phyloP scores from a whole-genome alignment of 2,113 vertebrate species.

The Malaclemys terrapin region DNA sequence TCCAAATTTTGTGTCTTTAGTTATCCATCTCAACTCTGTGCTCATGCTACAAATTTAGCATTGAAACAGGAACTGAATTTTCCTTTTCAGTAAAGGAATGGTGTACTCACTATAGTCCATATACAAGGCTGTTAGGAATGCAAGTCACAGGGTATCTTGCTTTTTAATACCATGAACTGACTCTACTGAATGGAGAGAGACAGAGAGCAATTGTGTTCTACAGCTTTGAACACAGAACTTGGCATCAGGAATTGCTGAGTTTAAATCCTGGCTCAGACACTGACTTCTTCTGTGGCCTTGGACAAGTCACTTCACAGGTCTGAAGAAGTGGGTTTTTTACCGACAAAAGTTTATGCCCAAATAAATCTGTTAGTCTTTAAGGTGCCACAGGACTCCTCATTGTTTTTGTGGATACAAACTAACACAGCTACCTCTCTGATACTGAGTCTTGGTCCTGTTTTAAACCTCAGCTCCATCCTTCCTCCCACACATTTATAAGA shows the following conservation, averaged over 20 bases:
- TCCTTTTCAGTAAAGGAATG: not conserved
- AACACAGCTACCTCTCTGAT: no score
- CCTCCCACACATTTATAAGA: slow-evolving; percentile 45
- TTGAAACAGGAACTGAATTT: not conserved
- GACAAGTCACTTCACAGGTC: not conserved
- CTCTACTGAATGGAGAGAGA: not conserved
- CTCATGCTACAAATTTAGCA: not conserved
- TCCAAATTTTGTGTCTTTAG: not conserved
- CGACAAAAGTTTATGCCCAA: no score
- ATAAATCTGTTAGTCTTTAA: no score
- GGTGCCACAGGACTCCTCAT: no score
- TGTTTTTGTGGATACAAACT: no score
- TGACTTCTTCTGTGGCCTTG: not conserved
- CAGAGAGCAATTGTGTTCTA: not conserved
- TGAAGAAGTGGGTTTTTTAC: no score
- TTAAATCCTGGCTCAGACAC: not conserved
- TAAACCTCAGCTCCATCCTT: slow-evolving; percentile 13
- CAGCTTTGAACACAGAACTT: not conserved
- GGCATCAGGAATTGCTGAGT: not conserved
- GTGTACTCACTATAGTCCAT: not conserved
- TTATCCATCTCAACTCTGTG: not conserved
- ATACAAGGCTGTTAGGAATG: not conserved
- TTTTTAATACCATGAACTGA: not conserved
- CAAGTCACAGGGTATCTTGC: not conserved
- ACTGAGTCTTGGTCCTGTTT: not conserved